phyloP scores from a whole-genome alignment of 2,113 vertebrate genomes.

The Mesocricetus auratus region DNA sequence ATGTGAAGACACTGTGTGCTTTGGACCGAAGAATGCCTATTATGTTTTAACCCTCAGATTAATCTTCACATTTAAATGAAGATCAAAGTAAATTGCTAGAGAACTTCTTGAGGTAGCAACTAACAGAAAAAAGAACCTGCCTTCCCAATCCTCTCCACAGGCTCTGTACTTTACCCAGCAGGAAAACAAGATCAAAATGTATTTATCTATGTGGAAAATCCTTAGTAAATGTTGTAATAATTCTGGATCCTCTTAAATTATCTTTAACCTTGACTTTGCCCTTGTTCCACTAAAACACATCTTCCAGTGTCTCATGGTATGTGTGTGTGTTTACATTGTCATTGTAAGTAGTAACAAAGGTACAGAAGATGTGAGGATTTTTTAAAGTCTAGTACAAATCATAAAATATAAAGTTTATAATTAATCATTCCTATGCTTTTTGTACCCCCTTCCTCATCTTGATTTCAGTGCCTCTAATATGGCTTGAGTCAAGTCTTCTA shows the following conservation, averaged over 20 bases:
- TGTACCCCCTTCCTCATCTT: not conserved
- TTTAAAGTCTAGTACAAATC: not conserved
- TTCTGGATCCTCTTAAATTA: not conserved
- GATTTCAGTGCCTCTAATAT: not conserved
- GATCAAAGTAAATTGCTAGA: slow-evolving; percentile 53
- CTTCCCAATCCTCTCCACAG: not conserved
- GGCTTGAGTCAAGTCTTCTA: not conserved
- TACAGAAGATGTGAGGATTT: not conserved
- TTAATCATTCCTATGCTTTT: not conserved
- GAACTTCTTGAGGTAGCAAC: slow-evolving; percentile 26
- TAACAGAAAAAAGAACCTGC: slow-evolving; percentile 47
- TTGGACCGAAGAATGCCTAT: slow-evolving; percentile 8
- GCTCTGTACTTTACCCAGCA: slow-evolving; percentile 38
- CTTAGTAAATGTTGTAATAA: slow-evolving; percentile 23
- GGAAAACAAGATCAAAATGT: slow-evolving; percentile 40
- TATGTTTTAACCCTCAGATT: slow-evolving; percentile 28
- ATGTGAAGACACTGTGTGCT: not conserved
- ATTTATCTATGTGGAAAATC: slow-evolving; percentile 54
- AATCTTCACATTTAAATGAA: slow-evolving; percentile 68
- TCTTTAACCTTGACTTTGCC: slow-evolving; percentile 57
- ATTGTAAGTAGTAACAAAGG: not conserved
- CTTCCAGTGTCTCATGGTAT: not conserved
- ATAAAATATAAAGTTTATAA: slow-evolving; percentile 32
- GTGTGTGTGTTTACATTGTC: not conserved
- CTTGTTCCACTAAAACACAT: not conserved